Conservation (phyloP, 2,888 invertebrate species). For the Siphlonurus alternatus region DNA sequence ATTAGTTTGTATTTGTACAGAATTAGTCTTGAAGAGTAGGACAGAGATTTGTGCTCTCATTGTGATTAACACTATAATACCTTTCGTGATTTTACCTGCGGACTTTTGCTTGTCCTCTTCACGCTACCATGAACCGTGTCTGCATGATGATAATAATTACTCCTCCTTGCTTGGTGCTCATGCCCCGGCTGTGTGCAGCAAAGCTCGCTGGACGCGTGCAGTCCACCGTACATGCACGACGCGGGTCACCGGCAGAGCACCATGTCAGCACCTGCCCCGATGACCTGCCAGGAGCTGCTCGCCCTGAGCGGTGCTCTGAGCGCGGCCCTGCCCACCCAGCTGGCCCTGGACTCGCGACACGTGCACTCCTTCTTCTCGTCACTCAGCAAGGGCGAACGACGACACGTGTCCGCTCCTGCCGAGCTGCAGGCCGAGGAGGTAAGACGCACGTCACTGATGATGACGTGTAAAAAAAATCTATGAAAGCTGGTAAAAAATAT, state of each 20-base stretch:
- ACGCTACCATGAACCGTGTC: too few species aligned
- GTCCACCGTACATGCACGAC: not conserved
- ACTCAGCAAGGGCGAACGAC: conserved; percentile 51
- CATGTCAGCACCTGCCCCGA: conserved; percentile 25
- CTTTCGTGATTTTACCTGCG: too few species aligned
- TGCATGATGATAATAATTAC: too few species aligned
- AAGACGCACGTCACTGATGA: not conserved
- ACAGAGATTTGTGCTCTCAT: too few species aligned
- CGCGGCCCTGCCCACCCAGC: conserved; percentile 72
- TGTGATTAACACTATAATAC: too few species aligned
- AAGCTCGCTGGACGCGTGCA: not conserved
- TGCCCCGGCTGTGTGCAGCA: too few species aligned
- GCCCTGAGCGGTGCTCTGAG: conserved; percentile 86
- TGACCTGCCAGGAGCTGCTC: conserved; percentile 79
- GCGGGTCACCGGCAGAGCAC: not conserved
- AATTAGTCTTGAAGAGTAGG: too few species aligned
- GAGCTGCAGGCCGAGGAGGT: not conserved
- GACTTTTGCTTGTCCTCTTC: too few species aligned
- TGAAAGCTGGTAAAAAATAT: not conserved
- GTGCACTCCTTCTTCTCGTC: conserved; percentile 53
- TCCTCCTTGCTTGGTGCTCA: too few species aligned
- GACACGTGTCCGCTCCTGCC: conserved; percentile 22
- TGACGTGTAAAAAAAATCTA: not conserved
- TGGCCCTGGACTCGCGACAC: conserved; percentile 33
- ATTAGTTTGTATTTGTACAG: too few species aligned